Evolutionary conservation across 1,140 invertebrate species (phyloP).

Genomic region (Apis mellifera): Amel_HAv3.1 CM009931.2:2789501-2790000

Average conservation of each 20-base stretch:
- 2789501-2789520: not conserved
- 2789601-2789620: no score
- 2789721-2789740: no score
- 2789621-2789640: no score
- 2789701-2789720: no score
- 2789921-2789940: slow-evolving; percentile 50
- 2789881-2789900: slow-evolving; percentile 60
- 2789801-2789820: slow-evolving; percentile 45
- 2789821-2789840: slow-evolving; percentile 46
- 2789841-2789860: slow-evolving; percentile 63
- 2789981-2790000: no score
- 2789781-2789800: not conserved
- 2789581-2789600: no score
- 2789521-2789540: not conserved
- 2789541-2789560: not conserved
- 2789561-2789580: not conserved
- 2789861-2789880: slow-evolving; percentile 53
- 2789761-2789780: not conserved
- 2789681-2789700: no score
- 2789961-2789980: slow-evolving; percentile 46
- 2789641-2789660: no score
- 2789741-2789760: no score
- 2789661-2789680: no score
- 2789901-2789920: slow-evolving; percentile 59
- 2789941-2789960: slow-evolving; percentile 31